Evolutionary conservation across 2,113 vertebrate species (phyloP).

Genomic region (Centropus unirufus): DNA sequence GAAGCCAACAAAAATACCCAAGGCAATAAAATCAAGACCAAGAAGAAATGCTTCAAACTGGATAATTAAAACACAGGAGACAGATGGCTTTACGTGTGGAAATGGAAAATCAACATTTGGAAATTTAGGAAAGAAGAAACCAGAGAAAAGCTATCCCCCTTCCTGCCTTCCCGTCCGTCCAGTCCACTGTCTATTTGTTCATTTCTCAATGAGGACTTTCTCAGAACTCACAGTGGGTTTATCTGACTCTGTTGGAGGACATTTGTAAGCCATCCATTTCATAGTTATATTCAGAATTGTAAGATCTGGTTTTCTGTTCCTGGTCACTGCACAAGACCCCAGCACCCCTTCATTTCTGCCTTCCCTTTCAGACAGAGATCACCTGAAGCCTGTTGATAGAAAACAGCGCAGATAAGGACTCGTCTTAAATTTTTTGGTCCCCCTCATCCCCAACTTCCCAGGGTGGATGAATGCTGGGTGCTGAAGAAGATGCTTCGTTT

Average conservation of each 20-base stretch:
- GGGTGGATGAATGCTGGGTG: not conserved
- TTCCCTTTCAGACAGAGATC: not conserved
- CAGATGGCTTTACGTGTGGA: not conserved
- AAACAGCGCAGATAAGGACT: not conserved
- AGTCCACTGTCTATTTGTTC: not conserved
- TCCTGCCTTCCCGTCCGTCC: not conserved
- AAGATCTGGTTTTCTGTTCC: not conserved
- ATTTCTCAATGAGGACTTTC: not conserved
- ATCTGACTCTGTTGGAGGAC: not conserved
- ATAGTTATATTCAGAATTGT: not conserved
- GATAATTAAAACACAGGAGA: conserved; percentile 21
- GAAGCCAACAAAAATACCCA: conserved; percentile 41
- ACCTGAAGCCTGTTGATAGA: not conserved
- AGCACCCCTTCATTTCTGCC: not conserved
- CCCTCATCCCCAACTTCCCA: too few species aligned
- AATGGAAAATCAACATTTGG: conserved; percentile 13
- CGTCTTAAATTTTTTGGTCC: not conserved
- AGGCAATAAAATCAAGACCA: conserved; percentile 25
- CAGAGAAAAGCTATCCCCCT: not conserved
- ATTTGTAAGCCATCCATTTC: not conserved
- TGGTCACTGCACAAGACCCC: not conserved
- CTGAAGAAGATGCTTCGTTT: not conserved
- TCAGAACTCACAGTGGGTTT: not conserved
- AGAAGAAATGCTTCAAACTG: not conserved
- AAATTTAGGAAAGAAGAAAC: not conserved